These are phyloP conservation scores for Ashinkailepas kermadecensis DNA, from an alignment of 2,888 invertebrate genomes.

Conservation along the genomic window DNA sequence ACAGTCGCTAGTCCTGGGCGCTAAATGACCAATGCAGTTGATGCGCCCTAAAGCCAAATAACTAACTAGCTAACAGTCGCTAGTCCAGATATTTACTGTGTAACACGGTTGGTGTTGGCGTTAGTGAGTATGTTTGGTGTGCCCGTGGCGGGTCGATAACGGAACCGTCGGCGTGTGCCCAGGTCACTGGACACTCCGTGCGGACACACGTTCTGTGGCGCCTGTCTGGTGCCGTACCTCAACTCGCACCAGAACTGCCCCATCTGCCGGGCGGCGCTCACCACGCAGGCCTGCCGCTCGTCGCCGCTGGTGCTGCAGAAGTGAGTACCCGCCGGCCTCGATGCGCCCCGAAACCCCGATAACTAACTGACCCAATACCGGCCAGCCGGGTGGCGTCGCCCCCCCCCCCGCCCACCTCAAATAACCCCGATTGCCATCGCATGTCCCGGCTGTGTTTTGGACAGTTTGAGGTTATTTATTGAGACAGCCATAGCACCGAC, in stretches of 20 bases:
- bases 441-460: background rate
- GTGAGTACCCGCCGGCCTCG: conserved; percentile 36
- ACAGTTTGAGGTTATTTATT: too few relatives aligned
- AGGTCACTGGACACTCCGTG: conserved; percentile 46
- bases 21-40: too few relatives aligned
- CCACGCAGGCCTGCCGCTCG: conserved; percentile 41
- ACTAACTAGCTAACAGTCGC: too few relatives aligned
- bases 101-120: too few relatives aligned
- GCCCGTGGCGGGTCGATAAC: too few relatives aligned
- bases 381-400: background rate
- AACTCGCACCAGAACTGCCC: conserved; percentile 43
- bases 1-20: too few relatives aligned
- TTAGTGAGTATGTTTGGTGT: too few relatives aligned
- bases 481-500: too few relatives aligned
- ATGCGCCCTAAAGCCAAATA: too few relatives aligned
- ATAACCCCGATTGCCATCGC: background rate
- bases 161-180: conserved; percentile 35
- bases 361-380: too few relatives aligned
- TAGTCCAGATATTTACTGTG: too few relatives aligned
- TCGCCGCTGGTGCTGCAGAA: conserved; percentile 44
- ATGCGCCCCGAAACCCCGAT: too few relatives aligned
- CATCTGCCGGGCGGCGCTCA: conserved; percentile 42
- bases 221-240: conserved; percentile 40
- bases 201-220: conserved; percentile 46
- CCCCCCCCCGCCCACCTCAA: background rate